Evolutionary conservation across 1,140 invertebrate genomes (phyloP).

Genomic region (Acromyrmex echinatior): DNA sequence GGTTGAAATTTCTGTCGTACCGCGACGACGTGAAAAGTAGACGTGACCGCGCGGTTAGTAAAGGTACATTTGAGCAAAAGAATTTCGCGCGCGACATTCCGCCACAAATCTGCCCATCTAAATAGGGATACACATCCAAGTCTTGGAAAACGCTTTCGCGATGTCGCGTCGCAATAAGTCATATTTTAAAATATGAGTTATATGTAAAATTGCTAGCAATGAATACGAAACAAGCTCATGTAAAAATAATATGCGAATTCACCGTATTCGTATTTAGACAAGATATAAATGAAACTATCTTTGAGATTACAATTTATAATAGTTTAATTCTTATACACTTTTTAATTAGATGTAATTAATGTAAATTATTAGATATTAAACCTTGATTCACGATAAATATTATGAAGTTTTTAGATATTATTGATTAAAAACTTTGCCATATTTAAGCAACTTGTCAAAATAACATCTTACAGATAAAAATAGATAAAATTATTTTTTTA

Average conservation of each 20-base stretch:
- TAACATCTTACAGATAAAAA: not conserved
- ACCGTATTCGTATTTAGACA: not conserved
- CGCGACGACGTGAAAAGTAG: constrained; percentile 36
- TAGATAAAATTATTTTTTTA: not conserved
- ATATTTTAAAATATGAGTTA: constrained; percentile 33
- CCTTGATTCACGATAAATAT: not conserved
- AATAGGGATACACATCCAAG: constrained; percentile 21
- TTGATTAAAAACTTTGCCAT: not conserved
- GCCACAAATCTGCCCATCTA: constrained; percentile 41
- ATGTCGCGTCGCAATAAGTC: constrained; percentile 8
- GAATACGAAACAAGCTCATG: not conserved
- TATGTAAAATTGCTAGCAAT: not conserved
- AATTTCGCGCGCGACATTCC: constrained; percentile 24
- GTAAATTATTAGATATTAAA: not conserved
- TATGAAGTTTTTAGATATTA: not conserved
- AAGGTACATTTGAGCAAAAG: not conserved
- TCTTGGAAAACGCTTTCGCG: constrained; percentile 7
- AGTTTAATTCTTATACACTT: too few relatives aligned
- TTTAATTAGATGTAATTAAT: too few relatives aligned
- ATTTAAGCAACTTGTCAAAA: not conserved
- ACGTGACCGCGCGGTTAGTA: constrained; percentile 28
- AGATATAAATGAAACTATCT: not conserved
- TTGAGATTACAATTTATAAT: not conserved
- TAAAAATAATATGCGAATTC: not conserved
- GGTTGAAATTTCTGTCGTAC: constrained; percentile 37